phyloP scores from a whole-genome alignment of 2,797 vertebrate species.

The Hypotaenidia okinawae region DNA sequence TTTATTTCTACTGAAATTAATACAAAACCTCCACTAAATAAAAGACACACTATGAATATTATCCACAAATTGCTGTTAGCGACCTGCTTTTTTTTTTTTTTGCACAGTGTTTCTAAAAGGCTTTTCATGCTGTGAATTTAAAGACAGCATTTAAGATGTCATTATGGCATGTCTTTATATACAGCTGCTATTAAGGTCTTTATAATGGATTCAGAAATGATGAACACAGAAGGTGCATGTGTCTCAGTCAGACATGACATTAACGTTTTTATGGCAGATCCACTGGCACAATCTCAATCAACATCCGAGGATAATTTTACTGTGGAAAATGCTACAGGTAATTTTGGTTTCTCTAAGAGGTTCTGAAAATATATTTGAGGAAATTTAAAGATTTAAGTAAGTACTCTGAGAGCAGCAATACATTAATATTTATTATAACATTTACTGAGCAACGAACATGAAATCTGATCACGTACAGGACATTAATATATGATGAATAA shows the following conservation, averaged over 20 bases:
- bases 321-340: constrained; percentile 41
- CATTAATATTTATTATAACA: constrained; percentile 49
- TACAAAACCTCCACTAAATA: background rate
- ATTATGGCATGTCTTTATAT: constrained; percentile 53
- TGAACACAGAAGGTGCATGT: constrained; percentile 9
- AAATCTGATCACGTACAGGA: background rate
- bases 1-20: constrained; percentile 20
- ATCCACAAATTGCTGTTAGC: background rate
- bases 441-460: background rate
- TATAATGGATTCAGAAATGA: constrained; percentile 52
- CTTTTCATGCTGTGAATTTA: constrained; percentile 61
- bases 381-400: background rate
- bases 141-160: constrained; percentile 65
- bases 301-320: constrained; percentile 23
- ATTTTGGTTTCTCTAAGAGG: constrained; percentile 20
- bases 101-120: constrained; percentile 28
- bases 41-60: background rate
- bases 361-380: constrained; percentile 14
- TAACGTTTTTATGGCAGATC: constrained; percentile 50
- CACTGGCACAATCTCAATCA: constrained; percentile 57
- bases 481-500: fast-evolving
- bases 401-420: constrained; percentile 9
- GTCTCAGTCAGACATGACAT: constrained; percentile 48
- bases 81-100: background rate
- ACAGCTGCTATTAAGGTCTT: constrained; percentile 53